These are phyloP conservation scores for Drosophila funebris DNA, from an alignment of 1,140 invertebrate species.

Conservation along the genomic window DNA sequence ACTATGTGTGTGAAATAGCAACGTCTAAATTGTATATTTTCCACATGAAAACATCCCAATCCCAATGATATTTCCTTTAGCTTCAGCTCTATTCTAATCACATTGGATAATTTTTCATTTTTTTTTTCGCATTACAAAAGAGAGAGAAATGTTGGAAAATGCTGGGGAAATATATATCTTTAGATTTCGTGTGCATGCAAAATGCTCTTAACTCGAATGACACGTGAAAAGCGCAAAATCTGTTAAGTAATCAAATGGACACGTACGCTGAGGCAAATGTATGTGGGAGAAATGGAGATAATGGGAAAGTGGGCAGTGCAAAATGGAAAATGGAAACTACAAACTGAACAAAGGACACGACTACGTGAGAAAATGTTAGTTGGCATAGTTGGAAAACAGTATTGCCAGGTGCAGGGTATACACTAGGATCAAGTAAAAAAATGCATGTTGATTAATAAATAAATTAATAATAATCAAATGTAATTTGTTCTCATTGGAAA, in stretches of 20 bases:
- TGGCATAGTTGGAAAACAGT: background rate
- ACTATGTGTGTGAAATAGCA: background rate
- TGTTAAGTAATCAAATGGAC: conserved; percentile 78
- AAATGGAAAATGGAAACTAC: conserved; percentile 21
- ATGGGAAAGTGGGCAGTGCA: conserved; percentile 17
- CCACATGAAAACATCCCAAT: background rate
- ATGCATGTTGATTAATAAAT: background rate
- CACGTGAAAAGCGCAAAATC: conserved; percentile 75
- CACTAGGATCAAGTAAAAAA: background rate
- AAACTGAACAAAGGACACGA: conserved; percentile 33
- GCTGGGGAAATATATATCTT: conserved; percentile 22
- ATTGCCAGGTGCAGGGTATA: conserved; percentile 24
- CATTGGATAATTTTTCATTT: conserved; percentile 8
- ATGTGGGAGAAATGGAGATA: conserved; percentile 23
- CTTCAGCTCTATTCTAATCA: too few species aligned
- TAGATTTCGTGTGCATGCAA: conserved; percentile 70
- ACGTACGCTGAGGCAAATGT: conserved; percentile 53
- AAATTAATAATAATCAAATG: conserved; percentile 14
- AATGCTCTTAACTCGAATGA: conserved; percentile 81
- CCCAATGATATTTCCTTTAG: too few species aligned
- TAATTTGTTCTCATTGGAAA: background rate
- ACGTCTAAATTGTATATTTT: background rate
- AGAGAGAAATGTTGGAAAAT: conserved; percentile 52
- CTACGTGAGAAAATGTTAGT: conserved; percentile 41
- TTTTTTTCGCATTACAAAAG: conserved; percentile 10